These are phyloP conservation scores for Platyrinchus mystaceus DNA, from an alignment of 2,797 vertebrate genomes.

Conservation along the genomic window DNA sequence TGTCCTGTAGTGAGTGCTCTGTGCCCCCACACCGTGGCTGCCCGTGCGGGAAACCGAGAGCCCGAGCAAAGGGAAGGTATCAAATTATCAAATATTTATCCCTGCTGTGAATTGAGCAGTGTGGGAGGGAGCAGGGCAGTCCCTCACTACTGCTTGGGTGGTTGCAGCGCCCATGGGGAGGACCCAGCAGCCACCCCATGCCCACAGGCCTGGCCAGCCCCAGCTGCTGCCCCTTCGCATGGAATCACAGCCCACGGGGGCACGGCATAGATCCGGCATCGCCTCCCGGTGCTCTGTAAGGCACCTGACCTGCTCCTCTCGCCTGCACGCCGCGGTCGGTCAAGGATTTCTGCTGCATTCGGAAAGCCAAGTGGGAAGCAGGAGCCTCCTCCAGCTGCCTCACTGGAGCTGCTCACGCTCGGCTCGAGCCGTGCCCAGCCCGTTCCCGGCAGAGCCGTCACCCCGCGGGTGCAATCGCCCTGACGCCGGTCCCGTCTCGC, in stretches of 20 bases:
- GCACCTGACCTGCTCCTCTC: fast-evolving
- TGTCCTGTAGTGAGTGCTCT: neutral
- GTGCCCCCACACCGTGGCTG: fast-evolving
- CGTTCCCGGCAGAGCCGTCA: neutral
- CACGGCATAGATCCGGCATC: fast-evolving
- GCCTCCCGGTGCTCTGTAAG: fast-evolving
- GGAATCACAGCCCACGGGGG: fast-evolving
- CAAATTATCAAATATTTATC: neutral
- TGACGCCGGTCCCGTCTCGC: neutral
- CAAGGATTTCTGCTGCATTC: fast-evolving
- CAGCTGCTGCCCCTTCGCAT: neutral
- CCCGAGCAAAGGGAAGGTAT: fast-evolving
- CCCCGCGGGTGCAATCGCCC: neutral
- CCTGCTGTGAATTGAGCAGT: neutral
- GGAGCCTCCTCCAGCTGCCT: neutral
- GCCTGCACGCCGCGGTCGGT: fast-evolving
- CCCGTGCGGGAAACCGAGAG: fast-evolving
- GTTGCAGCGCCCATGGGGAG: fast-evolving
- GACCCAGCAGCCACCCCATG: neutral
- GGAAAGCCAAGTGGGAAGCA: neutral
- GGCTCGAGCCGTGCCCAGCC: fast-evolving
- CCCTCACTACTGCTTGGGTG: neutral
- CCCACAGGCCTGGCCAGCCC: neutral
- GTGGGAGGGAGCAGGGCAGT: neutral
- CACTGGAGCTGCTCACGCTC: neutral